A percentile compares a stretch with the other conserved stretches of the same genome.
Conservation (phyloP, 2,888 invertebrate species). For the Drosophila quinaria region DNA sequence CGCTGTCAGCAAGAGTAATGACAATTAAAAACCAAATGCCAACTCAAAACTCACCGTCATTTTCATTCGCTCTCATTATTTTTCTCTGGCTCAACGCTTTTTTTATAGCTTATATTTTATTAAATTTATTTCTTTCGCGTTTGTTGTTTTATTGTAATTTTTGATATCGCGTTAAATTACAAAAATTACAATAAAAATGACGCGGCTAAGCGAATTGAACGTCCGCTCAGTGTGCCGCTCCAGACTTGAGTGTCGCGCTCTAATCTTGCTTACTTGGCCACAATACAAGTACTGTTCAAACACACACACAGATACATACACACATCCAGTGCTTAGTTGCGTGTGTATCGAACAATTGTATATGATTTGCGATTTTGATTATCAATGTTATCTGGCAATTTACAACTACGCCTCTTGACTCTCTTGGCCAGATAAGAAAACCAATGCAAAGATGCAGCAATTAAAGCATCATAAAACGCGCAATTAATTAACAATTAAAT, state of each 20-base stretch:
- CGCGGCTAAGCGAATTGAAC: constrained; percentile 17
- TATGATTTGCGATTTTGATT: constrained; percentile 51
- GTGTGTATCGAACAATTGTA: constrained; percentile 13
- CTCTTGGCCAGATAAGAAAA: constrained; percentile 28
- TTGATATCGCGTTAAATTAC: constrained; percentile 28
- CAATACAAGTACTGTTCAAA: constrained; percentile 87
- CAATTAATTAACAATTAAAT: constrained; percentile 12
- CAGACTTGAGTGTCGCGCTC: constrained; percentile 99
- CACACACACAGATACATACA: not conserved
- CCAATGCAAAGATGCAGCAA: constrained; percentile 19
- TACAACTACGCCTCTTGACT: constrained; percentile 16
- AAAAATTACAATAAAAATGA: constrained; percentile 18
- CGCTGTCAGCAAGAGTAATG: not conserved
- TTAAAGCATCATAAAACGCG: constrained; percentile 20
- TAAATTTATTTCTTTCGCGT: constrained; percentile 4
- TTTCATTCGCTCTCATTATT: constrained; percentile 56
- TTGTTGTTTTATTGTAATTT: constrained; percentile 4
- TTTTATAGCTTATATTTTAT: constrained; percentile 1
- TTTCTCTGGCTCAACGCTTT: constrained; percentile 16
- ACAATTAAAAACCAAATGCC: not conserved
- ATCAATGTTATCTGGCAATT: constrained; percentile 47
- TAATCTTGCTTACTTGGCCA: constrained; percentile 95
- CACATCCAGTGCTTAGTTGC: not conserved
- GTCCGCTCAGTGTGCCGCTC: constrained; percentile 90
- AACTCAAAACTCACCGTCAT: constrained; percentile 50